phyloP scores from a whole-genome alignment of 2,113 vertebrate genomes.

The Platanista minor region DNA sequence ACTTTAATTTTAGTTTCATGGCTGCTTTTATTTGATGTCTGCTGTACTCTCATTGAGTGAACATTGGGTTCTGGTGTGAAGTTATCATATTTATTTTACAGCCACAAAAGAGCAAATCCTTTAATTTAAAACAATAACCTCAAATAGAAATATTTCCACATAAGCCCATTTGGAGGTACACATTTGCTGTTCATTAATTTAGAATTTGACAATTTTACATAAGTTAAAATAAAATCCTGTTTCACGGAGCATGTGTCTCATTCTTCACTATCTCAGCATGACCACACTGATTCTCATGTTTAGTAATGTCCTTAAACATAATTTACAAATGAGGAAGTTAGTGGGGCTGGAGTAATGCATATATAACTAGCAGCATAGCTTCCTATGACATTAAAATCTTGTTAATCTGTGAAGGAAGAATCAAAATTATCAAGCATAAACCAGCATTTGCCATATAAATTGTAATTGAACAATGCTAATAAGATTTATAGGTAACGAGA shows the following conservation, averaged over 20 bases:
- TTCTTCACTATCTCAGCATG: conserved; percentile 12
- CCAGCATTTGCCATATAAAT: conserved; percentile 71
- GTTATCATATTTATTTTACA: conserved; percentile 38
- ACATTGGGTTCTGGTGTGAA: neutral
- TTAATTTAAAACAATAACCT: neutral
- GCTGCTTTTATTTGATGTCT: conserved; percentile 1
- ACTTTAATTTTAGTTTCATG: conserved; percentile 59
- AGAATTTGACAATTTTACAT: conserved; percentile 50
- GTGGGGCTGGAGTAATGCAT: neutral
- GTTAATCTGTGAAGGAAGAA: conserved; percentile 44
- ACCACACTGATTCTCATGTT: neutral
- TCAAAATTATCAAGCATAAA: conserved; percentile 69
- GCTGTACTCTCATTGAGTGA: accelerated
- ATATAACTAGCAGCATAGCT: neutral
- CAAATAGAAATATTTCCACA: neutral
- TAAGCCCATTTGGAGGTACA: neutral
- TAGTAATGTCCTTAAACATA: neutral
- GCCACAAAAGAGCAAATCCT: neutral
- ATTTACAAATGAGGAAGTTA: neutral
- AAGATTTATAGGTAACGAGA: conserved; percentile 68
- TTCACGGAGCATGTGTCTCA: neutral
- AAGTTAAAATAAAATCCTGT: conserved; percentile 56
- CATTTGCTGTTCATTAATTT: conserved; percentile 62
- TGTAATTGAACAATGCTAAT: conserved; percentile 76
- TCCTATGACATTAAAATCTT: conserved; percentile 46